phyloP scores from a whole-genome alignment of 1,140 invertebrate species.

The Drosophila serrata region DNA sequence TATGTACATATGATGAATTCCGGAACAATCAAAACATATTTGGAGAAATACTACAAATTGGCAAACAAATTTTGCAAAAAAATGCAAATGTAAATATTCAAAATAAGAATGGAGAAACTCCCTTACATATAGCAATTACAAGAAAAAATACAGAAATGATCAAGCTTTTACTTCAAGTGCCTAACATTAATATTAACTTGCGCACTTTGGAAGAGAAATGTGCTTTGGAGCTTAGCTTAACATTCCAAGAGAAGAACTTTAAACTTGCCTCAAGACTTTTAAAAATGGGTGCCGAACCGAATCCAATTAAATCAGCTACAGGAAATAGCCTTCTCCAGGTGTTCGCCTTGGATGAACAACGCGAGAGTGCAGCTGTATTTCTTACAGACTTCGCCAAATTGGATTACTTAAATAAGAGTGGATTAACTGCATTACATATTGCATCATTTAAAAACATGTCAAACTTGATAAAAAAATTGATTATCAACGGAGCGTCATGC shows the following conservation, averaged over 20 bases:
- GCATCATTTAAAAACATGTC: constrained; percentile 90
- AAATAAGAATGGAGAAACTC: constrained; percentile 91
- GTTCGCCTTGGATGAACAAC: constrained; percentile 87
- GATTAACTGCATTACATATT: constrained; percentile 91
- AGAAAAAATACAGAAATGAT: constrained; percentile 91
- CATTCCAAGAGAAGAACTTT: constrained; percentile 24
- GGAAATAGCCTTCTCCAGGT: constrained; percentile 92
- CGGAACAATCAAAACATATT: constrained; percentile 86
- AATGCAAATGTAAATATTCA: constrained; percentile 93
- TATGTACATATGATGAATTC: constrained; percentile 87
- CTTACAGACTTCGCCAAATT: constrained; percentile 89
- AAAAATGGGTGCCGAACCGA: constrained; percentile 89
- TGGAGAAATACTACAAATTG: constrained; percentile 87
- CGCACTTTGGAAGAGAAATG: constrained; percentile 89
- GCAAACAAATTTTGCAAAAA: constrained; percentile 89
- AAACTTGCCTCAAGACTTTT: constrained; percentile 89
- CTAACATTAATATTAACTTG: constrained; percentile 90
- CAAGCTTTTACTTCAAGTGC: constrained; percentile 89
- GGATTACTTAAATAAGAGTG: constrained; percentile 90
- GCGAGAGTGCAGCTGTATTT: constrained; percentile 91
- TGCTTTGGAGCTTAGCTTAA: constrained; percentile 68
- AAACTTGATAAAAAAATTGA: constrained; percentile 88
- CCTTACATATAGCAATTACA: constrained; percentile 93
- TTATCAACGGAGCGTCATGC: constrained; percentile 89
- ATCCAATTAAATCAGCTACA: constrained; percentile 89